These are phyloP conservation scores for Tipula vernalis DNA, from an alignment of 2,888 invertebrate species.

Conservation along the genomic window DNA sequence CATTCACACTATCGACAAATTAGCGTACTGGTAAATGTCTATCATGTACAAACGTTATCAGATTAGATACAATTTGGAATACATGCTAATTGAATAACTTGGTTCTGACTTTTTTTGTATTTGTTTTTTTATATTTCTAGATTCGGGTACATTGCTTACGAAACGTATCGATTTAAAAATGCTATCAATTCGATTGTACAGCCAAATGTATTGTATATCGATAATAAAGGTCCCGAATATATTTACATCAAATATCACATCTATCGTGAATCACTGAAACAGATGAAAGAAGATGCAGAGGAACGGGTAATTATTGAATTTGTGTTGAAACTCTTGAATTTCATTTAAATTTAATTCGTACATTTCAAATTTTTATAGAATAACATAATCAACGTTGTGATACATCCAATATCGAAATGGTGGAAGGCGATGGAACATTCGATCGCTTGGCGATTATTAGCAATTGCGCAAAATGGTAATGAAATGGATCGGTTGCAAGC, in stretches of 20 bases:
- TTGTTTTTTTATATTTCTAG: constrained; percentile 18
- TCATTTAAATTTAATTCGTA: neutral
- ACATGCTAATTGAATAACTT: too few species aligned
- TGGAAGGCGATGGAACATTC: constrained; percentile 53
- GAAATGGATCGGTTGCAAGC: constrained; percentile 49
- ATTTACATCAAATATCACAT: constrained; percentile 43
- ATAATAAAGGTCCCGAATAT: constrained; percentile 37
- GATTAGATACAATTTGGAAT: too few species aligned
- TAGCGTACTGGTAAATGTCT: too few species aligned
- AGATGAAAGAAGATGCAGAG: constrained; percentile 28
- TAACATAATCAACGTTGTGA: constrained; percentile 34
- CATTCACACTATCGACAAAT: too few species aligned
- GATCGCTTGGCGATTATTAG: constrained; percentile 51
- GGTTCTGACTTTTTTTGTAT: neutral
- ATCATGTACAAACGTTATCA: too few species aligned
- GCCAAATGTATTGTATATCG: constrained; percentile 30
- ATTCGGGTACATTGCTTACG: constrained; percentile 29
- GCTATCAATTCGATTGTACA: constrained; percentile 33
- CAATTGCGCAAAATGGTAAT: constrained; percentile 52
- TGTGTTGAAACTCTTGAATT: neutral
- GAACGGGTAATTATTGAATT: constrained; percentile 23
- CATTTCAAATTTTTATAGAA: constrained; percentile 14
- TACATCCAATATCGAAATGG: constrained; percentile 36
- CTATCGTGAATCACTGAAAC: constrained; percentile 34
- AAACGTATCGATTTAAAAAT: constrained; percentile 27